phyloP scores from a whole-genome alignment of 1,140 invertebrate species.

The Tetragnatha versicolor region DNA sequence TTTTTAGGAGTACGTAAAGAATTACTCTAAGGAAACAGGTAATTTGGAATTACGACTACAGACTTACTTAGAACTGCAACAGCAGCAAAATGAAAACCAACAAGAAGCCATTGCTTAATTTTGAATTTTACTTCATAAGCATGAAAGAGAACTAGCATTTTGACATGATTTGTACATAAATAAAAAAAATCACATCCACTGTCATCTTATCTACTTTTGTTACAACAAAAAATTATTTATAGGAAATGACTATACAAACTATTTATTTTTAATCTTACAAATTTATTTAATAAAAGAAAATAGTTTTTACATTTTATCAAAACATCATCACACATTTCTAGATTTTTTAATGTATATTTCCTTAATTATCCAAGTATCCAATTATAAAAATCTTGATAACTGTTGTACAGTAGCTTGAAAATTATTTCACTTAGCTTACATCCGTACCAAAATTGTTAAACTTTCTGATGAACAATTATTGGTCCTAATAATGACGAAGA shows the following conservation, averaged over 20 bases:
- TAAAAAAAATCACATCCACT: background rate
- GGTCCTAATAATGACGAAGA: no score
- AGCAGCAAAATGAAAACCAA: background rate
- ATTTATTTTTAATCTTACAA: no score
- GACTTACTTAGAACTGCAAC: conserved; percentile 69
- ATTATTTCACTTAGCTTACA: no score
- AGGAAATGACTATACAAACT: background rate
- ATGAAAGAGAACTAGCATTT: background rate
- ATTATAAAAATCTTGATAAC: no score
- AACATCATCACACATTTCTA: no score
- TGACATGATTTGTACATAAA: background rate
- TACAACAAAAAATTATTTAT: background rate
- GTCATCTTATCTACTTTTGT: background rate
- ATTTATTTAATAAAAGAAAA: no score
- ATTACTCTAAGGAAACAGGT: conserved; percentile 70
- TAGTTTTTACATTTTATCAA: no score
- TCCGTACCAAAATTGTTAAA: no score
- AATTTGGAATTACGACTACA: conserved; percentile 73
- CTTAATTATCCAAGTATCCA: no score
- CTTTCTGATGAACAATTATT: no score
- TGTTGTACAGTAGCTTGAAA: no score
- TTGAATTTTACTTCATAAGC: background rate
- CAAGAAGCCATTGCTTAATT: background rate
- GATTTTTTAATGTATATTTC: no score
- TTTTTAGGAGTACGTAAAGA: conserved; percentile 67